Percentiles rank a stretch among this genome's conserved stretches.
Evolutionary conservation across 2,888 invertebrate species (phyloP).

Genomic region (Agonopterix heracliana): DNA sequence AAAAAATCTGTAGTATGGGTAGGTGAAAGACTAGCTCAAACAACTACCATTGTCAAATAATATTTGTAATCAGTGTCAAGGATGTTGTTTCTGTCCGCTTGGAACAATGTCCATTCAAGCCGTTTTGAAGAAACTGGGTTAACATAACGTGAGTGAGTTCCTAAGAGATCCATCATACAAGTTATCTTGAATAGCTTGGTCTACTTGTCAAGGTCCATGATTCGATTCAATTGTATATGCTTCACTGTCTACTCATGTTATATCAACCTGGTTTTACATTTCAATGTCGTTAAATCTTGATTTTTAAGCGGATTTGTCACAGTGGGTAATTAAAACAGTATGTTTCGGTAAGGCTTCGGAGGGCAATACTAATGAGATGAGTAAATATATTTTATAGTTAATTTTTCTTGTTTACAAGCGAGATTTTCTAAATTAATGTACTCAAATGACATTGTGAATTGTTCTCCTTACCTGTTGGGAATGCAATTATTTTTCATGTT

Average conservation of each 20-base stretch:
- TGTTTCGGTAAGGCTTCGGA: slow-evolving; percentile 19
- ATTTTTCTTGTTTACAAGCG: slow-evolving; percentile 27
- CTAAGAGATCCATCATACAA: slow-evolving; percentile 2
- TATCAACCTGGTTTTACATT: slow-evolving; percentile 1
- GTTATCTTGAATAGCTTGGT: not conserved
- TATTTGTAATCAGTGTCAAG: slow-evolving; percentile 40
- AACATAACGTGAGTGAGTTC: slow-evolving; percentile 28
- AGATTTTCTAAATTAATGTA: slow-evolving; percentile 16
- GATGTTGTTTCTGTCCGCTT: slow-evolving; percentile 61
- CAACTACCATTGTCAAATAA: slow-evolving; percentile 23
- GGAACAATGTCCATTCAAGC: slow-evolving; percentile 55
- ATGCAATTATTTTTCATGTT: slow-evolving; percentile 9
- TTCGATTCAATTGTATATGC: not conserved
- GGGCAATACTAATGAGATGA: slow-evolving; percentile 21
- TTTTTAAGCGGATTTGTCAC: slow-evolving; percentile 43
- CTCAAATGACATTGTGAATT: not conserved
- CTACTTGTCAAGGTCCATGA: not conserved
- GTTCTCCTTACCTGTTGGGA: slow-evolving; percentile 19
- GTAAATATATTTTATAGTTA: slow-evolving; percentile 38
- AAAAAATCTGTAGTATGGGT: slow-evolving; percentile 43
- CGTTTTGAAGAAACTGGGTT: slow-evolving; percentile 35
- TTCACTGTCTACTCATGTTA: not conserved
- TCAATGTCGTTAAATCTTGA: slow-evolving; percentile 15
- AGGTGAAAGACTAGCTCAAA: slow-evolving; percentile 64
- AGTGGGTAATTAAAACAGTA: slow-evolving; percentile 15